A percentile compares a stretch with the other conserved stretches of the same genome.
phyloP scores from a whole-genome alignment of 2,888 invertebrate genomes.

The Autographa gamma region DNA sequence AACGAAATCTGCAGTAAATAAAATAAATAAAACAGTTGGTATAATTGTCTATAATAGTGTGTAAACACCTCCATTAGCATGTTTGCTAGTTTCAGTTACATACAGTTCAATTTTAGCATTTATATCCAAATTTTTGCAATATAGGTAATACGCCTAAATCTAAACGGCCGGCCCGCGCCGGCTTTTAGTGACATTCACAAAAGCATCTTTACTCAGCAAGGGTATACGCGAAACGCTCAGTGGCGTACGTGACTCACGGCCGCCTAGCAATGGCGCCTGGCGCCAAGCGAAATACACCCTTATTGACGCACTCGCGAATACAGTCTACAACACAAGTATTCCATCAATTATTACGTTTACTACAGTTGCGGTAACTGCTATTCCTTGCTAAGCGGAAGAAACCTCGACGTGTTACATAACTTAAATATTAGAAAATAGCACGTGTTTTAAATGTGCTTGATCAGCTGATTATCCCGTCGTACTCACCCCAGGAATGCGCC shows the following conservation, averaged over 20 bases:
- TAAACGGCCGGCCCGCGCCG: slow-evolving; percentile 33
- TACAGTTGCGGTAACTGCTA: slow-evolving; percentile 30
- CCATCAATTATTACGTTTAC: slow-evolving; percentile 28
- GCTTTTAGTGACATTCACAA: slow-evolving; percentile 32
- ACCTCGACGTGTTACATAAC: slow-evolving; percentile 73
- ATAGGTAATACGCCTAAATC: slow-evolving; percentile 60
- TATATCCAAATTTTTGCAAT: slow-evolving; percentile 72
- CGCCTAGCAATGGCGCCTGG: slow-evolving; percentile 85
- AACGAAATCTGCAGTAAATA: no score
- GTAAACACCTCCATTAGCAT: slow-evolving; percentile 20
- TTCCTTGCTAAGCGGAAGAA: slow-evolving; percentile 24
- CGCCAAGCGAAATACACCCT: slow-evolving; percentile 86
- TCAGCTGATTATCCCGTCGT: slow-evolving; percentile 80
- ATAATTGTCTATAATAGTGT: background rate
- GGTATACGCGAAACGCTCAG: slow-evolving; percentile 66
- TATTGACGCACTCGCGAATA: slow-evolving; percentile 73
- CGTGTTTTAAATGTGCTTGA: slow-evolving; percentile 73
- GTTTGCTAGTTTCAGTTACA: slow-evolving; percentile 23
- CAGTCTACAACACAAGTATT: slow-evolving; percentile 41
- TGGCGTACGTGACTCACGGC: slow-evolving; percentile 88
- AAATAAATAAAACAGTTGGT: background rate
- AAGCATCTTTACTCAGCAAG: slow-evolving; percentile 69
- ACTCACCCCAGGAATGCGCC: slow-evolving; percentile 83
- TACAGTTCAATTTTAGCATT: slow-evolving; percentile 56
- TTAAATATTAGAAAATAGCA: slow-evolving; percentile 68